These are phyloP conservation scores for Pongo pygmaeus DNA, from an alignment of 2,113 vertebrate genomes.

Conservation along the genomic window DNA sequence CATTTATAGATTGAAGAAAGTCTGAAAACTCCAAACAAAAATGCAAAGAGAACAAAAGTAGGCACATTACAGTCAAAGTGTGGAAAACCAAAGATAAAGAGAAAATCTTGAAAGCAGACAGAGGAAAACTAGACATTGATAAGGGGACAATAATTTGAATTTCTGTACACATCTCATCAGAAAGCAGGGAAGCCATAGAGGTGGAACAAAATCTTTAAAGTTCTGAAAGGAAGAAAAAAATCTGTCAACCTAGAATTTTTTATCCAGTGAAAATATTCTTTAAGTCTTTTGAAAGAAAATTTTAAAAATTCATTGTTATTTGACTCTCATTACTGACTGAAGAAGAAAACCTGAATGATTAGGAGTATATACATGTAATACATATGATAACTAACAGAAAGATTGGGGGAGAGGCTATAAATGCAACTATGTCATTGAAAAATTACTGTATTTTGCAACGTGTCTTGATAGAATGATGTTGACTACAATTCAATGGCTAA, in stretches of 20 bases:
- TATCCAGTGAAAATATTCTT: not conserved
- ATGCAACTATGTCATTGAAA: not conserved
- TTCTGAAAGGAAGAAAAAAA: too few relatives aligned
- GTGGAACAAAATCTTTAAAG: not conserved
- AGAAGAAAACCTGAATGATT: not conserved
- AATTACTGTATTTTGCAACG: not conserved
- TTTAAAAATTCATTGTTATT: too few relatives aligned
- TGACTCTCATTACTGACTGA: not conserved
- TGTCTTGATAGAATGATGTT: not conserved
- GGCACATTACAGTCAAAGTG: too few relatives aligned
- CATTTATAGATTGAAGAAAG: too few relatives aligned
- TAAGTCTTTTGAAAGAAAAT: not conserved
- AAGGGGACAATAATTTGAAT: not conserved
- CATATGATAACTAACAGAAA: not conserved
- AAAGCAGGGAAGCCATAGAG: not conserved
- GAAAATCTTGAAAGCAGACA: not conserved
- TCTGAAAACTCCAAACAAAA: not conserved
- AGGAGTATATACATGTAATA: not conserved
- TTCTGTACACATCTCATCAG: not conserved
- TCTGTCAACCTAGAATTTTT: too few relatives aligned
- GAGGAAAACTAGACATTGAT: not conserved
- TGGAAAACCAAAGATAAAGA: not conserved
- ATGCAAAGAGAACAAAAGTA: too few relatives aligned
- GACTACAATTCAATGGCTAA: not conserved
- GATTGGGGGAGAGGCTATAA: not conserved